These are phyloP conservation scores for Hemicentrotus pulcherrimus DNA, from an alignment of 35 echinoderm and acorn worm species.

Conservation along the genomic window DNA sequence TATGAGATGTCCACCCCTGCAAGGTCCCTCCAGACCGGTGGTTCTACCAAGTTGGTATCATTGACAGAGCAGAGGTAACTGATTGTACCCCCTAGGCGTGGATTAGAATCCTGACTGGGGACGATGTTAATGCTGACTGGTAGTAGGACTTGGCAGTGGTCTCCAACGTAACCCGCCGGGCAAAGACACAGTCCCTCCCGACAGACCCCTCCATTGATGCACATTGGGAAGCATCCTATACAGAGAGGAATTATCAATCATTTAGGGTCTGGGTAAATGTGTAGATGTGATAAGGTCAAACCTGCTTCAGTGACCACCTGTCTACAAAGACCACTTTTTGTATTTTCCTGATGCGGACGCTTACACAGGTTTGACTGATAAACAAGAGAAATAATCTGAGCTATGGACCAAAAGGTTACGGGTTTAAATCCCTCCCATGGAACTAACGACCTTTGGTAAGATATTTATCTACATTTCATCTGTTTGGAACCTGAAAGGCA, in stretches of 20 bases:
- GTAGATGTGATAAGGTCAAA: too few relatives aligned
- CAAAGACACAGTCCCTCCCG: slow-evolving; percentile 64
- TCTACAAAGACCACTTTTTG: too few relatives aligned
- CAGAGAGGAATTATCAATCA: neutral
- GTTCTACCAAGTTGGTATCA: slow-evolving; percentile 57
- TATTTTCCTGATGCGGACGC: too few relatives aligned
- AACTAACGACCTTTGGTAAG: too few relatives aligned
- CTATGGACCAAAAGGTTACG: neutral
- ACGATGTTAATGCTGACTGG: slow-evolving; percentile 52
- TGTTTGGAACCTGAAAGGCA: too few relatives aligned
- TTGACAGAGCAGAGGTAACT: slow-evolving; percentile 66
- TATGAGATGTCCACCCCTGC: slow-evolving; percentile 46
- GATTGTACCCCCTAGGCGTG: slow-evolving; percentile 62
- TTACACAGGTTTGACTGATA: too few relatives aligned
- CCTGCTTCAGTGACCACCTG: too few relatives aligned
- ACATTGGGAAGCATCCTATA: slow-evolving; percentile 77
- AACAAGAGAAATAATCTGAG: neutral
- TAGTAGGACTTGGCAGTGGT: slow-evolving; percentile 50
- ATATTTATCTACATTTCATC: too few relatives aligned
- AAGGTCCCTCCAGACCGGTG: slow-evolving; percentile 62
- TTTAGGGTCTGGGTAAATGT: too few relatives aligned
- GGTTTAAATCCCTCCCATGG: too few relatives aligned
- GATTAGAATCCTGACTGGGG: slow-evolving; percentile 27
- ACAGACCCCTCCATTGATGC: slow-evolving; percentile 81
- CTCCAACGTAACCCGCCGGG: slow-evolving; percentile 70